Evolutionary conservation across 2,888 invertebrate genomes (phyloP), one percentile per base, ranked within the genome.

Genomic region (Bruchidius siliquastri): DNA sequence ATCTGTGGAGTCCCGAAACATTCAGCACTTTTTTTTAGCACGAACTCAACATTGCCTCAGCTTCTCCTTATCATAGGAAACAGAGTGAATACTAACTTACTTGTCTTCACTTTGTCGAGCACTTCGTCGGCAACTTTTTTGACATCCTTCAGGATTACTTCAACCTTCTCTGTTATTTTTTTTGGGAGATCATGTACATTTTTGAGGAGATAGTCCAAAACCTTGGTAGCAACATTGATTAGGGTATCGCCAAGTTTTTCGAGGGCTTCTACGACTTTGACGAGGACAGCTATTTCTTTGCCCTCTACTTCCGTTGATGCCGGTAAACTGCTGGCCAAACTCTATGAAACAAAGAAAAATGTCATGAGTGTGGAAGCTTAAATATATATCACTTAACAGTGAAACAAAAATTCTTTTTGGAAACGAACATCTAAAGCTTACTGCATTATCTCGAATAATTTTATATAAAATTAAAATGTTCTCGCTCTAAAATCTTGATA

Each of bases 161-260:
- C 13, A 18, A 49, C 18, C 3, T 49, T 1, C 1, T 49, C 13
- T 4, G 10, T 13, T 1, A 49, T 49, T 1, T 1, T 4, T 13
- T 49, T 49, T 18, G 49, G 49, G 13, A 49, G 49, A 49, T 49
- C 26, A 20, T 30, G 30, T 0, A 13, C 6, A 22, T 18, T 26
- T 30, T 21, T 22, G 8, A 22, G 2, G 0, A 18, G 4, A 1
- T 3, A 68, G 4, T 67, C 73, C 10, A 68, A 21, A 18, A 22
- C 2, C 1, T 20, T 20, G 21, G 21, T 4, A 21, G 68, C 71
- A n/a, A 21, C 3, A 22, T 21, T 22, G 0, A 71, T n/a, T 8
- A 32, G 20, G 2, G 13, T 26, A 22, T 73, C 73, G 0, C 71
- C 18, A 13, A 73, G 18, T 20, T 20, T 68, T 68, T 73, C 73